Conservation (phyloP, 2,888 invertebrate genomes). For the Tinea semifulvella region DNA sequence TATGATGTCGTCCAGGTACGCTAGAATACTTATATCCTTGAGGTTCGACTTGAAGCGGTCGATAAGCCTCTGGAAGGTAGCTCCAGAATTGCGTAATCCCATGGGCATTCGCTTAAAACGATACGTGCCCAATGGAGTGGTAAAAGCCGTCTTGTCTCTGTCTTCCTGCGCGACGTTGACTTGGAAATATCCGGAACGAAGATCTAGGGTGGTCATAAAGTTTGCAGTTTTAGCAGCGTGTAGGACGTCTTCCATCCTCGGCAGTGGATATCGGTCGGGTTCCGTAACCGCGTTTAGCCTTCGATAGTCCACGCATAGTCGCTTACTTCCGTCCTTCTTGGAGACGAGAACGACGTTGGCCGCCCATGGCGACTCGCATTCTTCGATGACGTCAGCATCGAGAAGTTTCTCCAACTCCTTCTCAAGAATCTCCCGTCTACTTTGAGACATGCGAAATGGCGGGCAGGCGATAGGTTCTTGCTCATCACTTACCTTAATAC, state of each 20-base stretch:
- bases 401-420: conserved; percentile 28
- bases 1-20: conserved; percentile 29
- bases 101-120: conserved; percentile 31
- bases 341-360: conserved; percentile 33
- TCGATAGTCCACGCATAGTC: conserved; percentile 33
- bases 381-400: conserved; percentile 28
- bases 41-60: conserved; percentile 24
- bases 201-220: conserved; percentile 25
- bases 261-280: conserved; percentile 31
- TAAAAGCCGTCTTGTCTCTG: conserved; percentile 28
- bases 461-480: conserved; percentile 27
- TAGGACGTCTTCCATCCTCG: conserved; percentile 33
- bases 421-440: conserved; percentile 21
- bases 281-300: conserved; percentile 22
- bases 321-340: conserved; percentile 26
- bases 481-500: conserved; percentile 14
- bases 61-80: conserved; percentile 28
- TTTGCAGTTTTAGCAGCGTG: conserved; percentile 25
- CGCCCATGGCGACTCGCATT: conserved; percentile 31
- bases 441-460: conserved; percentile 29
- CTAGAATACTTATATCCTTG: conserved; percentile 19
- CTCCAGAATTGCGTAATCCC: conserved; percentile 28
- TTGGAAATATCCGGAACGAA: conserved; percentile 26
- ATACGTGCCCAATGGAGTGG: conserved; percentile 29
- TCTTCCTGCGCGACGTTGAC: conserved; percentile 24